Percentiles rank a stretch among this genome's conserved stretches.
phyloP scores from a whole-genome alignment of 2,888 invertebrate species.

The Antheraea assamensis region DNA sequence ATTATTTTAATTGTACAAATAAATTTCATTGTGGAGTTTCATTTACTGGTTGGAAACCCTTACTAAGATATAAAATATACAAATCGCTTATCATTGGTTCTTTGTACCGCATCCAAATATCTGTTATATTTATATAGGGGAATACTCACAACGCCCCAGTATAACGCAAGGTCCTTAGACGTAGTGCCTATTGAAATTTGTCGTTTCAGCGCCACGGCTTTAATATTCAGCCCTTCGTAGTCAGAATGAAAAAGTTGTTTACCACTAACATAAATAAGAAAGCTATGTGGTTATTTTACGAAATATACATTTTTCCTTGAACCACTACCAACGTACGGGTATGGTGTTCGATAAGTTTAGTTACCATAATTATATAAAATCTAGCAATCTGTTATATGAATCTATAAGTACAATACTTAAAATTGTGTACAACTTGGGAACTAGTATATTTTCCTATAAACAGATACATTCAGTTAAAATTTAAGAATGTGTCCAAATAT shows the following conservation, averaged over 20 bases:
- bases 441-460: no score
- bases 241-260: constrained; percentile 46
- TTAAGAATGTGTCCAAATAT: no score
- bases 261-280: constrained; percentile 29
- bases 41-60: no score
- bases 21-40: no score
- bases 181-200: constrained; percentile 71
- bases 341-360: background rate
- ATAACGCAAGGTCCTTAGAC: constrained; percentile 43
- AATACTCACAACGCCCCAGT: constrained; percentile 31
- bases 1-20: no score
- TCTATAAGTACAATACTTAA: no score
- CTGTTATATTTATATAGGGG: constrained; percentile 60
- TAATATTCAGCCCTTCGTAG: constrained; percentile 40
- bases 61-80: background rate
- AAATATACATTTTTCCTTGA: background rate
- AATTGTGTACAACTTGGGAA: no score
- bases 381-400: no score
- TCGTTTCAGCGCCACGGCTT: constrained; percentile 52
- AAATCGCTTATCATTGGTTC: constrained; percentile 17
- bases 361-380: no score
- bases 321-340: background rate
- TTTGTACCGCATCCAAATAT: constrained; percentile 44
- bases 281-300: background rate
- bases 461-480: no score